A percentile compares a stretch with the other conserved stretches of the same genome.
Evolutionary conservation across 2,888 invertebrate species (phyloP).

Genomic region (Branchellion lobata): DNA sequence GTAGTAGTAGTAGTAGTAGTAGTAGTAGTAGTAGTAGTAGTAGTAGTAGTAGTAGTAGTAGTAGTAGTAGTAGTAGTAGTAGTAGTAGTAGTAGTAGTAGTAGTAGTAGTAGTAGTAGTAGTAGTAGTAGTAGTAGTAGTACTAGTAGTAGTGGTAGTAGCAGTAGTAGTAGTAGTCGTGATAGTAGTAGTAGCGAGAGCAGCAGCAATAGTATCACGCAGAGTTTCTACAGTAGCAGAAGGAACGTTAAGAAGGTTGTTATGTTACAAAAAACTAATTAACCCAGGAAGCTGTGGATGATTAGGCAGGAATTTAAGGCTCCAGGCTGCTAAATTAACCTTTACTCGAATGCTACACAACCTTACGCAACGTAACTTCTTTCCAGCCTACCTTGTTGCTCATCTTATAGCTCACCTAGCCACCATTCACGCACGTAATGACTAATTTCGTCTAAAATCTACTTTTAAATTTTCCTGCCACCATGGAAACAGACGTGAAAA

Average conservation of each 20-base stretch:
- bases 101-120: slow-evolving; percentile 30
- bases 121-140: slow-evolving; percentile 39
- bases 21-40: slow-evolving; percentile 28
- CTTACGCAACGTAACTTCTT: not conserved
- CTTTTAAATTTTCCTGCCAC: not conserved
- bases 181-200: slow-evolving; percentile 16
- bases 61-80: slow-evolving; percentile 31
- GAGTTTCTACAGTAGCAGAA: not conserved
- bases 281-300: not conserved
- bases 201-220: not conserved
- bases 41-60: slow-evolving; percentile 32
- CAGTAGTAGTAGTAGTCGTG: slow-evolving; percentile 46
- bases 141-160: slow-evolving; percentile 46
- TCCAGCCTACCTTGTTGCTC: not conserved
- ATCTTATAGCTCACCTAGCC: no score
- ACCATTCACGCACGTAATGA: no score
- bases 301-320: slow-evolving; percentile 5
- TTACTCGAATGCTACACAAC: not conserved
- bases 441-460: no score
- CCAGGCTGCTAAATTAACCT: not conserved
- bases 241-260: not conserved
- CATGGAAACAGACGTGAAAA: slow-evolving; percentile 17
- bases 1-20: slow-evolving; percentile 43
- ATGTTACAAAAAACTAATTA: slow-evolving; percentile 20
- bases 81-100: slow-evolving; percentile 33